Base-by-base conservation (phyloP, 2,113 vertebrate genomes). In the Ivindomyrus marchei region DNA sequence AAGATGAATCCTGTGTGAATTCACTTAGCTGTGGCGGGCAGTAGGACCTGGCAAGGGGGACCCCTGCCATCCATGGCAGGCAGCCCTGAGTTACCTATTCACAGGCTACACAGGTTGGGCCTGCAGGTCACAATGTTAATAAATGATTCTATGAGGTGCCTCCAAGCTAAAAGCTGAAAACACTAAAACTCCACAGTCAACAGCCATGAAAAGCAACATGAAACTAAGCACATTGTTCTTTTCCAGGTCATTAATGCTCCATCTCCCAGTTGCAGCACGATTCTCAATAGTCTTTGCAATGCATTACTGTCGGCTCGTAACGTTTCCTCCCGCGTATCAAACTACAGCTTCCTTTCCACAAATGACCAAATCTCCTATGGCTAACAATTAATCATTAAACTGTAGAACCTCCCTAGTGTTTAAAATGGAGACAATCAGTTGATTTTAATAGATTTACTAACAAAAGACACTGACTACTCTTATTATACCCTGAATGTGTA, bases 341-440 rank as follows among this genome's bases (percentile, higher is more conserved):
- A 49, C 83, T 45, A 47, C 45, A 49, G 24, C n/a, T 27, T 9
- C 21, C 84, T 45, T 86, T 86, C 84, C 45, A 45, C 84, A 27
- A 49, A 47, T 24, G 24, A 49, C 84, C 47, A 45, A n/a, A 10
- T 50, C 19, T 49, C 13, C 83, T 85, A 24, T 21, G 6, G 8
- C 83, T 85, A 45, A 85, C 84, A 86, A 13, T n/a, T 80, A 80
- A 39, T 80, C 31, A 80, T 80, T 39, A 39, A 80, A 80, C 74
- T 2, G 74, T 77, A 5, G 74, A 39, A 80, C 6, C 2, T 11
- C 1, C 13, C 31, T 17, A 39, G 70, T 77, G 70, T 39, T 77
- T 77, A 39, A 36, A 39, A 77, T 24, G 27, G 74, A 77, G 36
- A 31, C 70, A 36, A 36, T 74, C 66, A 36, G 66, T 77, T 36